Evolutionary conservation across 1,140 invertebrate species (phyloP).

Genomic region (Uloborus diversus): DNA sequence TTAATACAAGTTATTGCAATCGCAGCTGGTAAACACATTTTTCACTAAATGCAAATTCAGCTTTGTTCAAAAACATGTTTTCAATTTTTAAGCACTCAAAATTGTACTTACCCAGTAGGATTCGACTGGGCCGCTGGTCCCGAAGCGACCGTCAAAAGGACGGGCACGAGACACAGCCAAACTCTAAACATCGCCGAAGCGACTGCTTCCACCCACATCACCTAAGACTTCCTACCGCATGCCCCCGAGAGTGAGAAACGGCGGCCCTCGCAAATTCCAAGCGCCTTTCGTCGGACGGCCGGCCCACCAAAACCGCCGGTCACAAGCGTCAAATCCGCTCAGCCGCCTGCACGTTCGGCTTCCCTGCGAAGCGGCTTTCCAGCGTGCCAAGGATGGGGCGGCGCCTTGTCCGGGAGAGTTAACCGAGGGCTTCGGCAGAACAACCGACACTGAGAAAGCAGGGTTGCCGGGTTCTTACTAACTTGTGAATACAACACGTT

Average conservation of each 20-base stretch:
- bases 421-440: neutral
- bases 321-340: neutral
- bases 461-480: conserved; percentile 24
- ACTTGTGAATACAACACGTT: conserved; percentile 5
- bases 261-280: too few species aligned
- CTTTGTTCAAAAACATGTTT: too few species aligned
- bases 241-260: neutral
- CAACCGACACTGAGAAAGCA: neutral
- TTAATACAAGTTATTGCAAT: too few species aligned
- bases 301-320: conserved; percentile 3
- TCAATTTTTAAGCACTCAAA: neutral
- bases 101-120: conserved; percentile 21
- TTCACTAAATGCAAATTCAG: too few species aligned
- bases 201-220: conserved; percentile 29
- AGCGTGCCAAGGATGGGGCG: conserved; percentile 1
- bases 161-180: conserved; percentile 50
- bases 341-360: neutral
- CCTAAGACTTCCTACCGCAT: conserved; percentile 33
- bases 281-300: too few species aligned
- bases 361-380: neutral
- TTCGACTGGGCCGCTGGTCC: conserved; percentile 43
- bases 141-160: conserved; percentile 37
- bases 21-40: too few species aligned
- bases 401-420: neutral
- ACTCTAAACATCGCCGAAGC: conserved; percentile 46